These are phyloP conservation scores for Heliothis subflexa DNA, from an alignment of 1,140 invertebrate genomes.

Conservation along the genomic window DNA sequence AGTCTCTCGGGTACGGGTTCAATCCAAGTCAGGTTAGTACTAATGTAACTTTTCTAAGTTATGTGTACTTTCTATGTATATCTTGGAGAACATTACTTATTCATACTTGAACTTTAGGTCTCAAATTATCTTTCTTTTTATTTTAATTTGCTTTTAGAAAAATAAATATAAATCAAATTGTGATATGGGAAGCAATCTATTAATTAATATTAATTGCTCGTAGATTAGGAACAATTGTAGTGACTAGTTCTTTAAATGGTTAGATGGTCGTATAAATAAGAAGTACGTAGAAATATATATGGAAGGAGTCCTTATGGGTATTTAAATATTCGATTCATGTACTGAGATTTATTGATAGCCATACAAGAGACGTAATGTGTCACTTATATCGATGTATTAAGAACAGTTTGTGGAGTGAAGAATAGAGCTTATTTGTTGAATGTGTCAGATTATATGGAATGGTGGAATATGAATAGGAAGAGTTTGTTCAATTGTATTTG, in stretches of 20 bases:
- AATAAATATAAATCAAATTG: background rate
- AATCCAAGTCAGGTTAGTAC: too few relatives aligned
- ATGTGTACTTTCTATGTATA: too few relatives aligned
- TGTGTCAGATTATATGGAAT: background rate
- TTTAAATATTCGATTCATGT: constrained; percentile 34
- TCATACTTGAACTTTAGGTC: too few relatives aligned
- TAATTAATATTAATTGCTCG: background rate
- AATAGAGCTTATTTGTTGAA: background rate
- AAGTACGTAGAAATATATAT: background rate
- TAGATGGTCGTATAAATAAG: background rate
- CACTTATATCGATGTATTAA: constrained; percentile 11
- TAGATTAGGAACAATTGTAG: background rate
- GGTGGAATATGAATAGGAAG: too few relatives aligned
- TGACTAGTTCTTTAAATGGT: background rate
- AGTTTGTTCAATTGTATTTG: too few relatives aligned
- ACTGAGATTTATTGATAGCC: constrained; percentile 1
- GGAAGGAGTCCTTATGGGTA: constrained; percentile 7
- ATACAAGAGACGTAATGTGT: constrained; percentile 24
- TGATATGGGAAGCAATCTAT: background rate
- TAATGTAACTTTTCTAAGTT: too few relatives aligned
- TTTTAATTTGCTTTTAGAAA: too few relatives aligned
- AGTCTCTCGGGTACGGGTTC: too few relatives aligned
- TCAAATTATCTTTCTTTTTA: too few relatives aligned
- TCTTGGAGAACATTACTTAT: too few relatives aligned
- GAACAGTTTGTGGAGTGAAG: background rate